Base-by-base conservation (phyloP, 37 sponge, comb jelly and placozoan genomes). In the Cliona cf. orientalis region DNA sequence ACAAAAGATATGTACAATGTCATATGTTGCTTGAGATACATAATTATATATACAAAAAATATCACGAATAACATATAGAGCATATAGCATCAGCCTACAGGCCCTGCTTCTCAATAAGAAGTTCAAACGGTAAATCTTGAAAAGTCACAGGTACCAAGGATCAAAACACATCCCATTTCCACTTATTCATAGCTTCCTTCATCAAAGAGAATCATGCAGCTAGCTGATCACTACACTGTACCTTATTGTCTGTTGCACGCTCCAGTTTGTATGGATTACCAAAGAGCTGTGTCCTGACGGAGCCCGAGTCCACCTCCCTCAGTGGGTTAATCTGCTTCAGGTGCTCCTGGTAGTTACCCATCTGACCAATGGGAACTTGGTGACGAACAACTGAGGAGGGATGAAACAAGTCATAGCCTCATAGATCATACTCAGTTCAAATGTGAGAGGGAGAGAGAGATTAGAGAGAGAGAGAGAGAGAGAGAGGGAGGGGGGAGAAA, bases 311-410 rank as follows among this genome's bases (percentile, higher is more conserved):
- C 38, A 97, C n/a, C 69, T 93, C 97, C 44, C 97, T 80, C 61
- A 97, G 88, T 5, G 91, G 92, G 60, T 81, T 89, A 23, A 93
- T 73, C 70, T 59, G 78, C 86, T 89, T 94, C 42, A 93, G 82
- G 86, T 93, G 86, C 53, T 97, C 93, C 68, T 97, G 98, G 63
- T 97, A 97, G 60, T 95, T 97, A 0, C 98, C 95, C 96, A 95
- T 97, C 71, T 97, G 98, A 67, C 86, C 60, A 34, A 97, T 90
- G 3, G 98, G 98, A 3, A 95, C 58, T 36, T 91, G 76, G 76
- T 93, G 94, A 32, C 65, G 69, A 5, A 59, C 9, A 2, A 73
- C 95, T 94, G 61, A 28, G 62, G 19, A 25, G 17, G 71, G 40
- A 17, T 26, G 65, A 6, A 36, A 9, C 19, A 42, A 26, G 72